Percentiles rank a stretch among this genome's conserved stretches.
Evolutionary conservation across 2,113 vertebrate genomes (phyloP).

Genomic region (Anarhynchus alexandrinus): DNA sequence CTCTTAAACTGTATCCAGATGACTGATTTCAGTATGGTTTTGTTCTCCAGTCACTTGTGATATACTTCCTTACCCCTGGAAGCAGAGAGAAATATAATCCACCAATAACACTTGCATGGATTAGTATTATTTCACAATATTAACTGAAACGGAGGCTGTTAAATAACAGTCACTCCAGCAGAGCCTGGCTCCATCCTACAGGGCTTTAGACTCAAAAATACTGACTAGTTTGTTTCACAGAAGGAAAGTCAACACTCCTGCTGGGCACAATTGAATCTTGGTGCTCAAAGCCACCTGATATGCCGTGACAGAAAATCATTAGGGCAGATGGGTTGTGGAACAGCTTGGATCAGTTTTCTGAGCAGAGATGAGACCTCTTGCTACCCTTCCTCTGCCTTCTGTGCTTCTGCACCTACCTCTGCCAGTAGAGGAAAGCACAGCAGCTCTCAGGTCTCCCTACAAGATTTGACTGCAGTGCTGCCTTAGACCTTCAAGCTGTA

Average conservation of each 20-base stretch:
- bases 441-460: background rate
- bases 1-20: background rate
- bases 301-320: background rate
- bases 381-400: background rate
- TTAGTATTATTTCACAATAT: background rate
- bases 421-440: background rate
- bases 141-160: background rate
- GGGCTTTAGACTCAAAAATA: background rate
- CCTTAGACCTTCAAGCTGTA: background rate
- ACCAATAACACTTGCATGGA: background rate
- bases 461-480: background rate
- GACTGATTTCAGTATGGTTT: background rate
- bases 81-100: background rate
- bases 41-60: background rate
- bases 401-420: background rate
- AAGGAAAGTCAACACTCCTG: background rate
- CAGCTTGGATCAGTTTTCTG: background rate
- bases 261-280: background rate
- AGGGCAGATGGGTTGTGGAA: background rate
- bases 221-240: rapidly evolving
- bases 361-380: background rate
- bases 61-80: background rate
- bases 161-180: background rate
- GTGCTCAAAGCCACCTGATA: background rate
- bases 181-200: background rate